Percentiles rank a stretch among this genome's conserved stretches.
Evolutionary conservation across 2,797 vertebrate genomes (phyloP).

Genomic region (Rhabdophis nuchalis): DNA sequence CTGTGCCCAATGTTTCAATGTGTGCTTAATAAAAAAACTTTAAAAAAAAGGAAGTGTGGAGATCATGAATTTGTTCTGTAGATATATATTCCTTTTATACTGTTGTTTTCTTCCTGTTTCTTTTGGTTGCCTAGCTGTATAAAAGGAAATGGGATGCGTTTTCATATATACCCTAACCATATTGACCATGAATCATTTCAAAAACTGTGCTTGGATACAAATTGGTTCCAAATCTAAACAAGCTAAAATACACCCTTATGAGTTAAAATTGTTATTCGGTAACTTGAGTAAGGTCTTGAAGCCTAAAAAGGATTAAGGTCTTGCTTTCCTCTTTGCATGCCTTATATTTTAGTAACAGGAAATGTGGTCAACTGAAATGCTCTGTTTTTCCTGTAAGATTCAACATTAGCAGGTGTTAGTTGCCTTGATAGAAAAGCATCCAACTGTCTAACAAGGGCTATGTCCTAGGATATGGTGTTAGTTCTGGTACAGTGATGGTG

Average conservation of each 20-base stretch:
- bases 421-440: constrained; percentile 13
- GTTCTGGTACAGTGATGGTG: no score
- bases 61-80: not conserved
- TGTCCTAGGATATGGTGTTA: not conserved
- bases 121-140: not conserved
- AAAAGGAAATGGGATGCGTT: not conserved
- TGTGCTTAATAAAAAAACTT: no score
- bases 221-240: constrained; percentile 28
- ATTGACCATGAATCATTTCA: not conserved
- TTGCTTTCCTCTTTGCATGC: not conserved
- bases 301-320: constrained; percentile 44
- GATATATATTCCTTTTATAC: not conserved
- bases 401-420: constrained; percentile 40
- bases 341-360: constrained; percentile 49
- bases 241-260: not conserved
- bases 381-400: constrained; percentile 18
- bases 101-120: not conserved
- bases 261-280: not conserved
- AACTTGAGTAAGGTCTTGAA: constrained; percentile 39
- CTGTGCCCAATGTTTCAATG: no score
- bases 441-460: not conserved
- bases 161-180: not conserved
- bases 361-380: constrained; percentile 47
- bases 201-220: not conserved
- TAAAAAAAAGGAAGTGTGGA: not conserved